phyloP scores from a whole-genome alignment of 2,113 vertebrate species.

The Ophiodon elongatus region DNA sequence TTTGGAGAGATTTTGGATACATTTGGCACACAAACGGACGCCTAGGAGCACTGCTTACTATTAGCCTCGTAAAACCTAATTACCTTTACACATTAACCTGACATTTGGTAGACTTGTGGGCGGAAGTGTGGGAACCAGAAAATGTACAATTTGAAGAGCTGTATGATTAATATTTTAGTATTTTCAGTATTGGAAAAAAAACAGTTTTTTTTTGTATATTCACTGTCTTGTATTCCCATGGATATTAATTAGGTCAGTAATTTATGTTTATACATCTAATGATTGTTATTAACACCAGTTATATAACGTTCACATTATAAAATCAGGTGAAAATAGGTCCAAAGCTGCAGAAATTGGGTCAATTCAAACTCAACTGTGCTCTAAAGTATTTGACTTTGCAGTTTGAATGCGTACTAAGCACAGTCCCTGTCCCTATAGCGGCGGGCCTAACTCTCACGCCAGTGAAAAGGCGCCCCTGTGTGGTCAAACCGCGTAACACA shows the following conservation, averaged over 20 bases:
- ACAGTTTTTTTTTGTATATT: not conserved
- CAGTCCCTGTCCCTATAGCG: not conserved
- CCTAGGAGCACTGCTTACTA: not conserved
- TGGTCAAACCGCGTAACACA: constrained; percentile 17
- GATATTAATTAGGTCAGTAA: not conserved
- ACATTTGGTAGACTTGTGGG: not conserved
- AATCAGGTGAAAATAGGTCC: not conserved
- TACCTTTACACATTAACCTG: not conserved
- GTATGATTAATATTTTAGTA: not conserved
- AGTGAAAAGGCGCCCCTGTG: constrained; percentile 36
- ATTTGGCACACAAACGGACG: not conserved
- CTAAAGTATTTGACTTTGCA: not conserved
- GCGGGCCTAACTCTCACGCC: not conserved
- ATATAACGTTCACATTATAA: not conserved
- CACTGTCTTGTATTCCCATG: not conserved
- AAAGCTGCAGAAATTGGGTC: not conserved
- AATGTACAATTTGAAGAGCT: not conserved
- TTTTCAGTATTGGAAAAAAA: not conserved
- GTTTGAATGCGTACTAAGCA: not conserved
- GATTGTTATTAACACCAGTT: not conserved
- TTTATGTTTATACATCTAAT: not conserved
- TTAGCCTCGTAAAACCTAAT: not conserved
- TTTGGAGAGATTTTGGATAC: not conserved
- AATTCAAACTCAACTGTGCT: not conserved
- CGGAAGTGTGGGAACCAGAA: not conserved